A percentile compares a stretch with the other conserved stretches of the same genome.
phyloP scores from a whole-genome alignment of 2,797 vertebrate species.

The Pseudochirops corinnae region DNA sequence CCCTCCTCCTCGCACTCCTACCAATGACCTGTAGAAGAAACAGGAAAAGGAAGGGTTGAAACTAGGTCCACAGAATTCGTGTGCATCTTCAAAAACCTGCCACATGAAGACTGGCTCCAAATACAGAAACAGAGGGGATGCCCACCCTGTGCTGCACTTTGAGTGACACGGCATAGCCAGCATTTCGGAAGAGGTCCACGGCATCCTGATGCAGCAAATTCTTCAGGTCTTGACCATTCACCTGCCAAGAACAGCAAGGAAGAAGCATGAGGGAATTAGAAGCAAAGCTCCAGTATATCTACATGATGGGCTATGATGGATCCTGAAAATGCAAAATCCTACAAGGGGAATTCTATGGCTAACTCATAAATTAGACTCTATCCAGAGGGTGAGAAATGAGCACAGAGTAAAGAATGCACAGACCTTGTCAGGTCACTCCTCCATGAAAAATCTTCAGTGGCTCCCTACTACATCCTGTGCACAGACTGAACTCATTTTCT shows the following conservation, averaged over 20 bases:
- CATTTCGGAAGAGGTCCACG: conserved; percentile 93
- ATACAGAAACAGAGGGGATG: conserved; percentile 14
- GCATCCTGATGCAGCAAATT: conserved; percentile 89
- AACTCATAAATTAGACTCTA: neutral
- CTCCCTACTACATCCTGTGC: neutral
- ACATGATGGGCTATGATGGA: conserved; percentile 39
- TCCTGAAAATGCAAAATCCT: conserved; percentile 47
- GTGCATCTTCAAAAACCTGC: neutral
- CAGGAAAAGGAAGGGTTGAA: neutral
- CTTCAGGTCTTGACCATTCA: conserved; percentile 92
- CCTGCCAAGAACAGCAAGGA: conserved; percentile 83
- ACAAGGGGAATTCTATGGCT: conserved; percentile 34
- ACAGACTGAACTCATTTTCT: neutral
- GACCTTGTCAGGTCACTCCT: neutral
- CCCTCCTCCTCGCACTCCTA: neutral
- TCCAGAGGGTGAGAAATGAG: neutral
- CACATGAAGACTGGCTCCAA: conserved; percentile 5
- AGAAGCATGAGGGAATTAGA: conserved; percentile 56
- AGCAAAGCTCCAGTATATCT: conserved; percentile 41
- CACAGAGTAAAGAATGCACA: neutral
- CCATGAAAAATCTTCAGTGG: neutral
- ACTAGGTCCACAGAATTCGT: neutral
- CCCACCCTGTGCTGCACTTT: conserved; percentile 92
- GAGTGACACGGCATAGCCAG: conserved; percentile 91
- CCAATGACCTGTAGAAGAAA: neutral